A percentile compares a stretch with the other conserved stretches of the same genome.
Evolutionary conservation across 2,113 vertebrate genomes (phyloP).

Genomic region (Bubo scandiacus): DNA sequence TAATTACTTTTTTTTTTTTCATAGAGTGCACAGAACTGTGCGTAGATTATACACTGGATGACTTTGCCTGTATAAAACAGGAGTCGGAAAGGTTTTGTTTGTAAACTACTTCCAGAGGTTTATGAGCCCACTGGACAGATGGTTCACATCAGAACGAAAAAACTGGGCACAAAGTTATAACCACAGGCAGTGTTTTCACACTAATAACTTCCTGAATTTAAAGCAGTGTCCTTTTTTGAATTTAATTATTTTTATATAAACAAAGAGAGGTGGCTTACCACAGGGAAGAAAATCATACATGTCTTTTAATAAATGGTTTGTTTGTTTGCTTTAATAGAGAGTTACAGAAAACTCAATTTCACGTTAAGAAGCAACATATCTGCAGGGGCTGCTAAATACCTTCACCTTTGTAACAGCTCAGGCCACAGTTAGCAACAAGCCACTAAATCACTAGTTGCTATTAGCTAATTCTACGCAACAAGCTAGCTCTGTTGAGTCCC

Average conservation of each 20-base stretch:
- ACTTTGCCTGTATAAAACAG: neutral
- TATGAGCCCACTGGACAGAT: rapidly evolving
- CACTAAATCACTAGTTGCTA: neutral
- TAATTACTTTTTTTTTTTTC: neutral
- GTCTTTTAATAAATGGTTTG: too few relatives aligned
- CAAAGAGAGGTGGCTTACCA: neutral
- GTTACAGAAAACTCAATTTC: neutral
- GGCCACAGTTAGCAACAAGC: neutral
- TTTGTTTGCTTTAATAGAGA: neutral
- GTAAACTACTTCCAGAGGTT: neutral
- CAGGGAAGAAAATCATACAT: neutral
- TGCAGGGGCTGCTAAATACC: neutral
- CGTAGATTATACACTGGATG: neutral
- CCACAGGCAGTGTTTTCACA: rapidly evolving
- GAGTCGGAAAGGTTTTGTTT: neutral
- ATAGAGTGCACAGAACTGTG: neutral
- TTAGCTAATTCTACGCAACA: neutral
- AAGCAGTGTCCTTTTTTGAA: neutral
- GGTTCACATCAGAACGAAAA: neutral
- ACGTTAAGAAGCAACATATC: neutral
- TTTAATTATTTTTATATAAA: neutral
- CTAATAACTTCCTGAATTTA: neutral
- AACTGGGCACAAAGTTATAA: rapidly evolving
- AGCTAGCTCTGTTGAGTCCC: neutral
- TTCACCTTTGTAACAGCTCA: neutral